phyloP scores from a whole-genome alignment of 2,113 vertebrate species.

The Recurvirostra avosetta region DNA sequence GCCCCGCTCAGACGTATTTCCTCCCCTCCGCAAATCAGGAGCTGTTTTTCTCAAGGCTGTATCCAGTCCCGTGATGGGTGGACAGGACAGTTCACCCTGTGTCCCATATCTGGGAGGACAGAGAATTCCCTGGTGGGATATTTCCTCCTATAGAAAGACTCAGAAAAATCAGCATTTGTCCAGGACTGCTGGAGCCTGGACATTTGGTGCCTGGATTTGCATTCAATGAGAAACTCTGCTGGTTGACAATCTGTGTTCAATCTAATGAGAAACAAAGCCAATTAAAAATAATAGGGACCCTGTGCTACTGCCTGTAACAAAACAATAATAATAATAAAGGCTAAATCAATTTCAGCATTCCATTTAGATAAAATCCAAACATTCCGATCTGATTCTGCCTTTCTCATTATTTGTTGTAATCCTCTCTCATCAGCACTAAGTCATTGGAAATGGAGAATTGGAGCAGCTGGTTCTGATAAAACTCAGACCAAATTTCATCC shows the following conservation, averaged over 20 bases:
- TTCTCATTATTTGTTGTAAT: neutral
- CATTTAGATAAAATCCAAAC: neutral
- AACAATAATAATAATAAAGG: neutral
- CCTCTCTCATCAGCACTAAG: neutral
- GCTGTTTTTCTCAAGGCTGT: neutral
- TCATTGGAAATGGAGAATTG: neutral
- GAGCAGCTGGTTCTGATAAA: conserved; percentile 17
- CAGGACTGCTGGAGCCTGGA: neutral
- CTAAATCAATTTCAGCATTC: neutral
- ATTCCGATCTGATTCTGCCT: neutral
- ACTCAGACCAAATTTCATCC: neutral
- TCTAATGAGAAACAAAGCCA: conserved; percentile 19
- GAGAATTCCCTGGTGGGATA: neutral
- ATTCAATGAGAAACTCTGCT: neutral
- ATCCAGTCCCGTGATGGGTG: neutral
- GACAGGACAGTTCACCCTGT: neutral
- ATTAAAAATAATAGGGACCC: conserved; percentile 55
- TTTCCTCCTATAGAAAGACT: neutral
- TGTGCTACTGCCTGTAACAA: neutral
- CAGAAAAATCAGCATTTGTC: neutral
- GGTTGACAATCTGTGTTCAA: neutral
- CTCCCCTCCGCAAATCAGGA: neutral
- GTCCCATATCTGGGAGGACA: neutral
- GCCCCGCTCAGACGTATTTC: neutral
- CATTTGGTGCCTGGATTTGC: neutral